phyloP scores from a whole-genome alignment of 2,888 invertebrate genomes.

The Pterostichus niger region DNA sequence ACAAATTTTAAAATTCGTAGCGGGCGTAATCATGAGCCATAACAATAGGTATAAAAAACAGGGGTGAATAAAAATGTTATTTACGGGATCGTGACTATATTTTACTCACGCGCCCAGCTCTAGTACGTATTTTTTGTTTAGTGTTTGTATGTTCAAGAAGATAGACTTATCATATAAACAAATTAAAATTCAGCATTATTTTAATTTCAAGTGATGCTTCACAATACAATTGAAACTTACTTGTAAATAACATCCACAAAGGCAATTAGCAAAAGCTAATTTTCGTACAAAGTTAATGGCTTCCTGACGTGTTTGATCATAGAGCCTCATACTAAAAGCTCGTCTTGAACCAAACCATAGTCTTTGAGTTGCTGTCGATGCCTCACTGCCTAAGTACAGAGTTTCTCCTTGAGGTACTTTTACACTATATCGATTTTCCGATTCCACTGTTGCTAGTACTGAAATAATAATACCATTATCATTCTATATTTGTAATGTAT shows the following conservation, averaged over 20 bases:
- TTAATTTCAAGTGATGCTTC: background rate
- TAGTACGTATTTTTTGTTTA: no score
- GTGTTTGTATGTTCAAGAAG: no score
- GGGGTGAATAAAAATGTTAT: no score
- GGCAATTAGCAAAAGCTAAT: constrained; percentile 84
- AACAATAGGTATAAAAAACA: no score
- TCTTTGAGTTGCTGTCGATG: constrained; percentile 82
- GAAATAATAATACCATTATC: background rate
- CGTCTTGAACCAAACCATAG: constrained; percentile 86
- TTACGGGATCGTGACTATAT: no score
- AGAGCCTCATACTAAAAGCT: constrained; percentile 88
- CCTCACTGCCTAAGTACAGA: constrained; percentile 86
- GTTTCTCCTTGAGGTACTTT: constrained; percentile 87
- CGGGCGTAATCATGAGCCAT: no score
- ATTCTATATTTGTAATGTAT: no score
- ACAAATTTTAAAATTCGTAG: no score
- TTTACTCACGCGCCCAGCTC: no score
- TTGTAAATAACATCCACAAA: constrained; percentile 86
- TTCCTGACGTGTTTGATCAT: constrained; percentile 91
- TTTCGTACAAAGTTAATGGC: constrained; percentile 87
- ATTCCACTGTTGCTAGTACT: constrained; percentile 82
- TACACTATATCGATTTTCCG: constrained; percentile 86
- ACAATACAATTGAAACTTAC: constrained; percentile 76
- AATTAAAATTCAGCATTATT: constrained; percentile 38
- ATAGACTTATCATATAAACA: no score